phyloP scores from a whole-genome alignment of 1,140 invertebrate genomes.

The Amyelois transitella region DNA sequence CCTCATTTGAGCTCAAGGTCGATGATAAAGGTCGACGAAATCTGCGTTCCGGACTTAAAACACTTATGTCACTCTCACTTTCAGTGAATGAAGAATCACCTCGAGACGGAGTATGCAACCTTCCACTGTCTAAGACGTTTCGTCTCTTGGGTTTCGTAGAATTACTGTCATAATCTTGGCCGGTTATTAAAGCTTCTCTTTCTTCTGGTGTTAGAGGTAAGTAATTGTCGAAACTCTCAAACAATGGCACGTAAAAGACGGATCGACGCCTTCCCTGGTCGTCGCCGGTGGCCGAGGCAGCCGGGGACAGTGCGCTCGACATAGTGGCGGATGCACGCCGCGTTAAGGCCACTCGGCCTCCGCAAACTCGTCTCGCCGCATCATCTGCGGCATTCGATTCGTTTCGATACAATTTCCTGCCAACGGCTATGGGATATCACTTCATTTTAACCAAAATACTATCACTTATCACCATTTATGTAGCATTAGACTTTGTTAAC shows the following conservation, averaged over 20 bases:
- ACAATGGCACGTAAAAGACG: slow-evolving; percentile 77
- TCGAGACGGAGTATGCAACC: slow-evolving; percentile 41
- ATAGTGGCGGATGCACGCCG: slow-evolving; percentile 60
- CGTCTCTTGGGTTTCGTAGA: slow-evolving; percentile 50
- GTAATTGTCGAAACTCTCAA: slow-evolving; percentile 72
- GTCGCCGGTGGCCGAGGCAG: slow-evolving; percentile 44
- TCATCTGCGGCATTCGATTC: slow-evolving; percentile 47
- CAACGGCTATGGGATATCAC: slow-evolving; percentile 26
- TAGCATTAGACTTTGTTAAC: neutral
- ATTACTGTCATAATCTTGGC: slow-evolving; percentile 34
- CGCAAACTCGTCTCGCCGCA: slow-evolving; percentile 31
- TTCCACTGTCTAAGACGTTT: slow-evolving; percentile 36
- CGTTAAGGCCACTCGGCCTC: slow-evolving; percentile 43
- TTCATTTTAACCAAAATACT: slow-evolving; percentile 24
- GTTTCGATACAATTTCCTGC: slow-evolving; percentile 35
- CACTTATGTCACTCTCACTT: slow-evolving; percentile 60
- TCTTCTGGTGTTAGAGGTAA: slow-evolving; percentile 62
- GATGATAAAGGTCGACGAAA: slow-evolving; percentile 58
- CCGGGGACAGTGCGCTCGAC: slow-evolving; percentile 47
- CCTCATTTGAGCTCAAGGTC: slow-evolving; percentile 59
- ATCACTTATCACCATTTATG: slow-evolving; percentile 8
- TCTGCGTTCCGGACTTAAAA: slow-evolving; percentile 48
- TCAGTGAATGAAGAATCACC: slow-evolving; percentile 57
- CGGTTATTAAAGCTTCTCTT: slow-evolving; percentile 62
- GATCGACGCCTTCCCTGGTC: slow-evolving; percentile 73